phyloP scores from a whole-genome alignment of 2,888 invertebrate species.

The Hydriomena furcata region DNA sequence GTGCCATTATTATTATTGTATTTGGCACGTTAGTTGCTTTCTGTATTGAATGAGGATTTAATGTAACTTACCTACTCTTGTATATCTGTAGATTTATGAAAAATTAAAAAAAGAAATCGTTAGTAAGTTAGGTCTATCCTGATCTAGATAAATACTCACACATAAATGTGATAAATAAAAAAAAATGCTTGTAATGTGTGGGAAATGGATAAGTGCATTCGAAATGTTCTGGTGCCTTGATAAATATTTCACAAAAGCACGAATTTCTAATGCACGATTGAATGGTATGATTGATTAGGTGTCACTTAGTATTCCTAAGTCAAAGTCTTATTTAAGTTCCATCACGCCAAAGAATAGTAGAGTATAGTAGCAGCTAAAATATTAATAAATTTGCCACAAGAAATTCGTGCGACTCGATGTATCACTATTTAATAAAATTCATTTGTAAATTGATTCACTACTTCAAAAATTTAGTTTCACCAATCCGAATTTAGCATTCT shows the following conservation, averaged over 20 bases:
- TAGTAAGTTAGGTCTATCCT: conserved; percentile 55
- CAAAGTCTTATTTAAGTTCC: conserved; percentile 7
- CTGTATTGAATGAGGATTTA: neutral
- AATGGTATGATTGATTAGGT: neutral
- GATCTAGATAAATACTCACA: conserved; percentile 71
- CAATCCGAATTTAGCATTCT: conserved; percentile 24
- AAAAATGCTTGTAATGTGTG: conserved; percentile 68
- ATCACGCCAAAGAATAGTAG: conserved; percentile 23
- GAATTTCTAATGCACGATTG: conserved; percentile 11
- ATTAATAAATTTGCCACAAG: neutral
- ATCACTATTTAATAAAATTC: neutral
- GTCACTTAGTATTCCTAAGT: conserved; percentile 21
- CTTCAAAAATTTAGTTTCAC: conserved; percentile 13
- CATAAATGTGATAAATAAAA: conserved; percentile 75
- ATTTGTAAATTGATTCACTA: neutral
- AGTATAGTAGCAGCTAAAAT: conserved; percentile 8
- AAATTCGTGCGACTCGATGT: conserved; percentile 4
- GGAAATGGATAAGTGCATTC: neutral
- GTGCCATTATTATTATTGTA: conserved; percentile 51
- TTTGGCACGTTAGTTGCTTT: conserved; percentile 13
- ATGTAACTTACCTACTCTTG: conserved; percentile 49
- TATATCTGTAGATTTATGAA: conserved; percentile 51
- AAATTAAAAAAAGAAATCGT: conserved; percentile 59
- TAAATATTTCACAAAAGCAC: conserved; percentile 1
- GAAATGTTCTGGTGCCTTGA: conserved; percentile 17